Evolutionary conservation across 2,113 vertebrate genomes (phyloP).

Genomic region (Esox niger): DNA sequence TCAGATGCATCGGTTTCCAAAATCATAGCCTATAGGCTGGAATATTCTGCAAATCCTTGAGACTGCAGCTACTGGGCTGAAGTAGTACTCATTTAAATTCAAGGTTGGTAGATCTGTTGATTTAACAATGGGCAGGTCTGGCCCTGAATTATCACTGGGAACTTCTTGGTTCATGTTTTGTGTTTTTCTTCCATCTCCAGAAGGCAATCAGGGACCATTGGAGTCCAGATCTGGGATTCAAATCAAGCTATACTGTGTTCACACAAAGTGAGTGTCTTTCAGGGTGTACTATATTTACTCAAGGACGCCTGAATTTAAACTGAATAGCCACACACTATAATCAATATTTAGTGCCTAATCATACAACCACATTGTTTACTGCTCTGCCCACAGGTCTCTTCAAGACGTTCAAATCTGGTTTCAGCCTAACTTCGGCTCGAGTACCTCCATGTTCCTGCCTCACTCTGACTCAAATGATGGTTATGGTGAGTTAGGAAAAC

Average conservation of each 20-base stretch:
- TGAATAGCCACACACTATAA: too few species aligned
- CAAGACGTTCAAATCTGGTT: conserved; percentile 98
- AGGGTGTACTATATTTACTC: too few species aligned
- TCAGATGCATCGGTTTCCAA: too few species aligned
- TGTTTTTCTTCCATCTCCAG: conserved; percentile 64
- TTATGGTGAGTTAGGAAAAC: conserved; percentile 76
- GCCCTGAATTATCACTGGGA: too few species aligned
- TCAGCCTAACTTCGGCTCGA: conserved; percentile 82
- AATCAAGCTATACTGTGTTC: conserved; percentile 97
- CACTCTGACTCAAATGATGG: conserved; percentile 78
- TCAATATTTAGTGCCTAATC: too few species aligned
- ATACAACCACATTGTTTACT: background rate
- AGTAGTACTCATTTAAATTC: too few species aligned
- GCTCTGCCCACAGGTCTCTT: conserved; percentile 74
- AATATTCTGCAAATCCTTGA: too few species aligned
- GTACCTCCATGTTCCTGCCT: conserved; percentile 69
- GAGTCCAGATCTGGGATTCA: conserved; percentile 90
- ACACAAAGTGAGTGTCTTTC: conserved; percentile 87
- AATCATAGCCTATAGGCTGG: too few species aligned
- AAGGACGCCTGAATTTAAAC: too few species aligned
- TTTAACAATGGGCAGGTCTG: too few species aligned
- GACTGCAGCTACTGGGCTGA: too few species aligned
- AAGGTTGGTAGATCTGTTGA: too few species aligned
- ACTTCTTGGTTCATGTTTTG: background rate
- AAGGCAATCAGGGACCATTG: conserved; percentile 80